A percentile compares a stretch with the other conserved stretches of the same genome.
Evolutionary conservation across 2,797 vertebrate species (phyloP).

Genomic region (Heliangelus exortis): DNA sequence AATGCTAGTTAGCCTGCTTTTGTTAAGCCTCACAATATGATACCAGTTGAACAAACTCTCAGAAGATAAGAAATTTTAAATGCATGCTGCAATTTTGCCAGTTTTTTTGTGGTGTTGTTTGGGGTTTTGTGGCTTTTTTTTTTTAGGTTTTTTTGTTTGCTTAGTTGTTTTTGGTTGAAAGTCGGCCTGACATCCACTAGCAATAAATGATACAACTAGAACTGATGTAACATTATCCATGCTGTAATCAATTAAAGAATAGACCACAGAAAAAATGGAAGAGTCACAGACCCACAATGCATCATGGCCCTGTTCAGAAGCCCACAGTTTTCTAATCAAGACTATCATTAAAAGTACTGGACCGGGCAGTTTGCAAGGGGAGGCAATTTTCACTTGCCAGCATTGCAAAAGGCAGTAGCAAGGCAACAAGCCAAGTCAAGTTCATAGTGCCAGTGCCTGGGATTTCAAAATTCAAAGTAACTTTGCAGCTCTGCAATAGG

Average conservation of each 20-base stretch:
- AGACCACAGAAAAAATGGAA: background rate
- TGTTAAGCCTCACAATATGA: background rate
- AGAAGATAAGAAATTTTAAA: background rate
- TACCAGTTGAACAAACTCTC: background rate
- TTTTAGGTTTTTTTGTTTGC: background rate
- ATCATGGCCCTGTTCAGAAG: background rate
- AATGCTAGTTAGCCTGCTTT: background rate
- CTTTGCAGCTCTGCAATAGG: background rate
- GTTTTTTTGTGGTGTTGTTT: background rate
- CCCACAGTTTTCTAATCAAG: background rate
- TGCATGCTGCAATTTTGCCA: background rate
- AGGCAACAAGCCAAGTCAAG: background rate
- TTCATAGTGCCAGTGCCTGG: rapidly evolving
- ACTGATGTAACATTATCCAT: background rate
- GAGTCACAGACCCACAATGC: rapidly evolving
- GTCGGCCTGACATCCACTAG: background rate
- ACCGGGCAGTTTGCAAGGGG: no score
- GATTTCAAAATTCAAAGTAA: background rate
- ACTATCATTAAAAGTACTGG: background rate
- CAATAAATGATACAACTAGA: background rate
- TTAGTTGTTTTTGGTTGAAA: no score
- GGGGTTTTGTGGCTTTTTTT: no score
- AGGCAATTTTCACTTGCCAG: background rate
- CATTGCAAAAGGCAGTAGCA: background rate
- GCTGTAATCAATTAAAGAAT: background rate